Conservation (phyloP, 2,797 vertebrate species). For the Peromyscus aztecus region DNA sequence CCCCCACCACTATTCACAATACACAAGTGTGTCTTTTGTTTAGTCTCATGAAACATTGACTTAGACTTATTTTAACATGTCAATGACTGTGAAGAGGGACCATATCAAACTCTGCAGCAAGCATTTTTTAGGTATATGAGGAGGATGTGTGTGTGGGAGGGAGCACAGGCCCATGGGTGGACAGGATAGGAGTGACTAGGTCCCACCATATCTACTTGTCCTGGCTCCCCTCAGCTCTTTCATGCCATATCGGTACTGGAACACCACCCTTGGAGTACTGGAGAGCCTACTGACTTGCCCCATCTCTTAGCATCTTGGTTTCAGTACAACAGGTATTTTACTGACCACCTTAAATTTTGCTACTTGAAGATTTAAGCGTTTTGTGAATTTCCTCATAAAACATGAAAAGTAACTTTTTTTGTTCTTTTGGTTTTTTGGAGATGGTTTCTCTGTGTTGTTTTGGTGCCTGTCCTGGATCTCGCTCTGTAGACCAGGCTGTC, state of each 20-base stretch:
- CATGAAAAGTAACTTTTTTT: neutral
- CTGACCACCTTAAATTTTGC: neutral
- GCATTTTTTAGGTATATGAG: neutral
- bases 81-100: neutral
- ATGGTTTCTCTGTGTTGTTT: too few species aligned
- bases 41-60: neutral
- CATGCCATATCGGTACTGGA: neutral
- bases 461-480: too few species aligned
- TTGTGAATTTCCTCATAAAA: conserved; percentile 23
- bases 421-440: too few species aligned
- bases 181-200: neutral
- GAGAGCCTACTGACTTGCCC: neutral
- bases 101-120: neutral
- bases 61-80: neutral
- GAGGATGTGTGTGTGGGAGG: neutral
- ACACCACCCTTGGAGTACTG: too few species aligned
- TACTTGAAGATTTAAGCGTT: neutral
- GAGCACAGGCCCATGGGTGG: neutral
- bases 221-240: neutral
- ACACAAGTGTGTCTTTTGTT: neutral
- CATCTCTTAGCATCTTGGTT: neutral
- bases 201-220: neutral
- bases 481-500: too few species aligned
- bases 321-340: neutral
- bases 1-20: neutral